Evolutionary conservation across 2,888 invertebrate genomes (phyloP), one percentile per base, ranked within the genome.

Genomic region (Andrena minutula): DNA sequence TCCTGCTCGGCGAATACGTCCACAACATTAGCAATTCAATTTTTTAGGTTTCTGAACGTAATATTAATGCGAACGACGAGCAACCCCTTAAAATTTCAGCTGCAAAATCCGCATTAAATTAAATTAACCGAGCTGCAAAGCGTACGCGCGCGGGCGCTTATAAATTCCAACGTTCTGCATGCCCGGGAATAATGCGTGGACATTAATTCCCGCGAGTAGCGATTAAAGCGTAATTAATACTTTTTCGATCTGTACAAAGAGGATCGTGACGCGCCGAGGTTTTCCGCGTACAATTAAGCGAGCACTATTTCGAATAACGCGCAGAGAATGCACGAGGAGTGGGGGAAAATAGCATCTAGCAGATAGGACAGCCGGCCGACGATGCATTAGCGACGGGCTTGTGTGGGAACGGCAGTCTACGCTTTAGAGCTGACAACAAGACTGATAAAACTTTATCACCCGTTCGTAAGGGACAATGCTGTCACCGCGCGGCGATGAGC

Each of bases 391-490:
- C 85, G 89, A 88, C 88, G 86, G 87, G 84, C 80, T 73, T 65
- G 35, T 51, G 35, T 32, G 65, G 53, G 82, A 79, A 77, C 68
- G 66, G 66, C 66, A 60, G 76, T 69, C 63, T 69, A 80, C 85
- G 64, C 87, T 89, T 86, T 85, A 70, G 82, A 80, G 86, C 82
- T 85, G 89, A 89, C 87, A 86, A 84, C 81, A 66, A 66, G 73
- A 82, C 82, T 63, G 88, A 90, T 90, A 90, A 90, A 85, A 84
- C 73, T 88, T 90, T 90, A 89, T 90, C 90, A 83, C 76, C 60
- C 81, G 80, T 87, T 88, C 84, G 77, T 73, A 83, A 78, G 82
- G 80, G 82, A 83, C 85, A 75, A 74, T 56, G 64, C 75, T 68
- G 70, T 73, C 80, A 70, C 77, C 58, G 60, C 60, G 41, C 41